Percentiles rank a stretch among this genome's conserved stretches.
phyloP scores from a whole-genome alignment of 2,888 invertebrate species.

The Diloba caeruleocephala region DNA sequence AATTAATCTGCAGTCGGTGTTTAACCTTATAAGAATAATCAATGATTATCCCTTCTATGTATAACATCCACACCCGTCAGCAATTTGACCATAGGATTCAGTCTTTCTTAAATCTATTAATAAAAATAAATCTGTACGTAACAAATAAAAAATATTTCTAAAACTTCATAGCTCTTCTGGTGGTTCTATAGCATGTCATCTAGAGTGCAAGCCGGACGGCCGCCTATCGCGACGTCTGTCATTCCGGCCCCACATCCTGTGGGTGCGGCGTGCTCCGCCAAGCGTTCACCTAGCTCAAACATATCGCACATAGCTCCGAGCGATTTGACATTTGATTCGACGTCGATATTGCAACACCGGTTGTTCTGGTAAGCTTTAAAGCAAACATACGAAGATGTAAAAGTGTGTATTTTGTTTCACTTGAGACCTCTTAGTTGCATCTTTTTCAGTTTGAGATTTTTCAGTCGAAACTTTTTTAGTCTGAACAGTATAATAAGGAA shows the following conservation, averaged over 20 bases:
- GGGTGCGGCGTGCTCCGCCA: constrained; percentile 49
- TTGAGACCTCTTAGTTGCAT: too few species aligned
- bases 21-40: too few species aligned
- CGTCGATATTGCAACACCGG: constrained; percentile 49
- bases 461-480: too few species aligned
- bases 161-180: constrained; percentile 21
- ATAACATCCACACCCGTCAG: too few species aligned
- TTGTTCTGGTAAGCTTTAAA: constrained; percentile 20
- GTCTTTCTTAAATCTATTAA: too few species aligned
- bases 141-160: neutral
- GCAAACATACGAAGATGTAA: constrained; percentile 27
- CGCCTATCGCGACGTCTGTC: constrained; percentile 62
- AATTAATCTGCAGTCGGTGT: too few species aligned
- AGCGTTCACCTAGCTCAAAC: constrained; percentile 48
- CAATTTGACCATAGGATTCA: too few species aligned
- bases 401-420: neutral
- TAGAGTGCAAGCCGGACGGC: constrained; percentile 36
- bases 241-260: constrained; percentile 61
- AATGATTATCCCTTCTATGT: too few species aligned
- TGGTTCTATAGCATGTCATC: constrained; percentile 8
- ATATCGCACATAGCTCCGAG: constrained; percentile 46
- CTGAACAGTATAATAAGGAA: too few species aligned
- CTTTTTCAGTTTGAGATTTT: too few species aligned
- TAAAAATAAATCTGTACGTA: too few species aligned
- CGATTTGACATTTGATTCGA: constrained; percentile 55